Base-by-base conservation (phyloP, 2,888 invertebrate genomes). In the Eustalomyia histrio region DNA sequence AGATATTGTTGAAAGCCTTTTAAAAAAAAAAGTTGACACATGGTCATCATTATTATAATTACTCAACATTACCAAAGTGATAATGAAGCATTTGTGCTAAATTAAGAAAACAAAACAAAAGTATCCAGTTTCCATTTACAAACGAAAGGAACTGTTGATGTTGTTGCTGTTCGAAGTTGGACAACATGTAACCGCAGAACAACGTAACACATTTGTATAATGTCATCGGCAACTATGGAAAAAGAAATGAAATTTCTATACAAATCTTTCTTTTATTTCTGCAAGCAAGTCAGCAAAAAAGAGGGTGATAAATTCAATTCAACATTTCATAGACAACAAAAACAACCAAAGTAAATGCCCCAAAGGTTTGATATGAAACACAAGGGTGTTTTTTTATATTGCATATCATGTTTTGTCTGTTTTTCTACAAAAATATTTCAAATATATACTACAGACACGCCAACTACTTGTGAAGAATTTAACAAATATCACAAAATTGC, bases 251-350 rank as follows among this genome's bases (percentile, higher is more conserved):
- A 79, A 79, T 60, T 58, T 69, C 64, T 79, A 65, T 64, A 79
- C 72, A 79, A n/a, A n/a, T 14, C 6, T 14, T 6, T 43, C 12
- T 43, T 47, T 79, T 68, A 57, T 73, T 73, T 79, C 64, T 72
- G 72, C 52, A 67, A 73, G 78, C 67, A 72, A 55, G 55, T 39
- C 33, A 47, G 14, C 14, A 61, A 14, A 65, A 53, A 17, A 33
- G 8, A 50, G 68, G 64, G 73, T 76, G 69, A 74, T 75, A 67
- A 76, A 76, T 80, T 74, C 65, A 78, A 80, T 80, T 73, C 65
- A 57, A 67, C 58, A 69, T 65, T 74, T 65, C 55, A 63, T 61
- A 55, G 53, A 57, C 53, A 53, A 67, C 21, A 53, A 55, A 67
- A 52, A 57, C 61, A 79, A 68, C 69, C 35, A 65, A 78, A 60